These are phyloP conservation scores for Trichogramma dendrolimi DNA, from an alignment of 2,888 invertebrate species.

Conservation along the genomic window DNA sequence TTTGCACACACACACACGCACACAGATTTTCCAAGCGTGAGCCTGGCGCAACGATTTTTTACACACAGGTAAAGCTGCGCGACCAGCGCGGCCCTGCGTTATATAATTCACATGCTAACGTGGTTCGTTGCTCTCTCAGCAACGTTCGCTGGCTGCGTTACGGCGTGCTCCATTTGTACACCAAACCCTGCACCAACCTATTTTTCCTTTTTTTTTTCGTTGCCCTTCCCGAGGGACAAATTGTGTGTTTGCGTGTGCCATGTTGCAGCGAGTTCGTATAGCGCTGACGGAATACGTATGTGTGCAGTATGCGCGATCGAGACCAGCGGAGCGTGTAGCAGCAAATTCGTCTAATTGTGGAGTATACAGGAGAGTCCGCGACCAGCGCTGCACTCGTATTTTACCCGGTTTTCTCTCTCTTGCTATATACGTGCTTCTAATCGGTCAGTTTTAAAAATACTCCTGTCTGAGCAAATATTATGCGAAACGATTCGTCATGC, in stretches of 20 bases:
- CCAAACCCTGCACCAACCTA: too few species aligned
- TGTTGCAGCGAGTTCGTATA: neutral
- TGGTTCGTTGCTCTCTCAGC: neutral
- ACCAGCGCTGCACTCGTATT: too few species aligned
- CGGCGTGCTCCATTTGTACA: too few species aligned
- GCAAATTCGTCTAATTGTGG: constrained; percentile 13
- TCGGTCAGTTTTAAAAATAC: constrained; percentile 12
- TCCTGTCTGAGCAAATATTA: constrained; percentile 3
- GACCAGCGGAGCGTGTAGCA: constrained; percentile 2
- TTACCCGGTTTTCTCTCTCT: neutral
- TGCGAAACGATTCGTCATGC: neutral
- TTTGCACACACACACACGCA: neutral
- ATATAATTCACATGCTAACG: constrained; percentile 7
- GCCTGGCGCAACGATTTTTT: constrained; percentile 5
- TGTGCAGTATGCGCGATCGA: neutral
- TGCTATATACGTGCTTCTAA: constrained; percentile 10
- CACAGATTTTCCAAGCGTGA: too few species aligned
- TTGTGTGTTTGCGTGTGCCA: neutral
- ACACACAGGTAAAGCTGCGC: neutral
- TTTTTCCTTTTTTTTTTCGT: too few species aligned
- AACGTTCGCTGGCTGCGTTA: neutral
- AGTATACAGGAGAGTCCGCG: neutral
- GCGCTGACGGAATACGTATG: constrained; percentile 2
- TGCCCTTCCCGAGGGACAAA: constrained; percentile 1
- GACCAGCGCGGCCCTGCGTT: neutral